Base-by-base conservation (phyloP, 2,888 invertebrate species). In the Synanthedon formicaeformis region DNA sequence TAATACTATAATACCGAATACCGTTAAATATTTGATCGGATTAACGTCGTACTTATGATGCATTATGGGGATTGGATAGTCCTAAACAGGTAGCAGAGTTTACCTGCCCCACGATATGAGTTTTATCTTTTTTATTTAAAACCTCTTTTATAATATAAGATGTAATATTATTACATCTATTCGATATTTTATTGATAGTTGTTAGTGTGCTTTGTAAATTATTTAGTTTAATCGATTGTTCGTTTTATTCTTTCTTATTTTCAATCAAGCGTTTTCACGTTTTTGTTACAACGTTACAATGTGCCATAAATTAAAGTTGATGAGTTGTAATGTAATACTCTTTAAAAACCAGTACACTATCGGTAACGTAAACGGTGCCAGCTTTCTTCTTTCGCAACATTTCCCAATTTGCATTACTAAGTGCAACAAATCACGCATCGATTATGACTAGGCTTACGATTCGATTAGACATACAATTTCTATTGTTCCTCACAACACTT, bases 11-110 rank as follows among this genome's bases (percentile, higher is more conserved):
- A 78, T 76, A 71, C 69, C 64, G 65, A 65, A 78, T 71, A 75
- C 80, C 82, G 79, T 85, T 81, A 79, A 84, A 81, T 77, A 75
- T 78, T 77, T 81, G 77, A 82, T 81, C 77, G 82, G 86, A 81
- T 86, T 83, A 81, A 71, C 69, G 86, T 85, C 85, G 34, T 76
- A 66, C 63, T 68, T 70, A 71, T 75, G 75, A 81, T 78, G 73
- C 68, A 80, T 76, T 56, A 55, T 49, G 50, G 69, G 69, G 67
- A 62, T 68, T 61, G 45, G 45, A 45, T 13, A 14, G 45, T 45
- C 45, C 45, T 13, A 13, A 48, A 48, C 52, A 52, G 52, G 52
- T 52, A 48, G 34, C 14, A 27, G 48, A 18, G 48, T 52, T 48
- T 48, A n/a, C 48, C 45, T 34, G 52, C 45, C 8, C 34, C 10